phyloP scores from a whole-genome alignment of 92 coral and sea anemone species.

The Epizoanthus stellaris region DNA sequence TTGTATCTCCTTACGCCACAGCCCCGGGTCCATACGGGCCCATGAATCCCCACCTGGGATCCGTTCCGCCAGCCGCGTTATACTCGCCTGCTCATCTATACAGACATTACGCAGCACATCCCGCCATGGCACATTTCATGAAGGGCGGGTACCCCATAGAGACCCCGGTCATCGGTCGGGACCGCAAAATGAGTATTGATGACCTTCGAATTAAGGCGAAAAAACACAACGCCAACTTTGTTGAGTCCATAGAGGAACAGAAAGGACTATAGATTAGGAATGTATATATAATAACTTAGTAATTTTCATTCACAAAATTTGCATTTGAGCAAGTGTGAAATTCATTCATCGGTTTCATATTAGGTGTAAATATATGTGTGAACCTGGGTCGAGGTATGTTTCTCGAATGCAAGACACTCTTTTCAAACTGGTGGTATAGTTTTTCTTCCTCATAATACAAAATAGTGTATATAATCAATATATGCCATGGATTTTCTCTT shows the following conservation, averaged over 20 bases:
- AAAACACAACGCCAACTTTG: constrained; percentile 57
- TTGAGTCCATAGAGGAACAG: constrained; percentile 21
- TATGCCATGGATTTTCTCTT: too few relatives aligned
- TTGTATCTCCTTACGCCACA: constrained; percentile 87
- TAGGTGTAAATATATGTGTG: not conserved
- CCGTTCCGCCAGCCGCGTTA: constrained; percentile 57
- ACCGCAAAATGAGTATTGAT: constrained; percentile 82
- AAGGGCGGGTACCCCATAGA: constrained; percentile 57
- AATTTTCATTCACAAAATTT: constrained; percentile 9
- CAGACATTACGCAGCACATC: constrained; percentile 74
- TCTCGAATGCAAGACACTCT: too few relatives aligned
- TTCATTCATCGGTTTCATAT: not conserved
- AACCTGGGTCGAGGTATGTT: not conserved
- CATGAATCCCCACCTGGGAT: constrained; percentile 63
- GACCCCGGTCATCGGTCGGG: constrained; percentile 63
- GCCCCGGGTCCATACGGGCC: constrained; percentile 81
- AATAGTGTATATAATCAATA: too few relatives aligned
- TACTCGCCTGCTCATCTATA: constrained; percentile 70
- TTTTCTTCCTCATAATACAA: too few relatives aligned
- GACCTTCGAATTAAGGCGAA: constrained; percentile 84
- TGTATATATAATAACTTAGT: not conserved
- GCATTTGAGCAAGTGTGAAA: not conserved
- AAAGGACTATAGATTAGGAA: constrained; percentile 18
- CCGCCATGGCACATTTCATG: constrained; percentile 74
- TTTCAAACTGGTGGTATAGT: too few relatives aligned